Base-by-base conservation (phyloP, 2,888 invertebrate genomes). In the Horisme vitalbata region DNA sequence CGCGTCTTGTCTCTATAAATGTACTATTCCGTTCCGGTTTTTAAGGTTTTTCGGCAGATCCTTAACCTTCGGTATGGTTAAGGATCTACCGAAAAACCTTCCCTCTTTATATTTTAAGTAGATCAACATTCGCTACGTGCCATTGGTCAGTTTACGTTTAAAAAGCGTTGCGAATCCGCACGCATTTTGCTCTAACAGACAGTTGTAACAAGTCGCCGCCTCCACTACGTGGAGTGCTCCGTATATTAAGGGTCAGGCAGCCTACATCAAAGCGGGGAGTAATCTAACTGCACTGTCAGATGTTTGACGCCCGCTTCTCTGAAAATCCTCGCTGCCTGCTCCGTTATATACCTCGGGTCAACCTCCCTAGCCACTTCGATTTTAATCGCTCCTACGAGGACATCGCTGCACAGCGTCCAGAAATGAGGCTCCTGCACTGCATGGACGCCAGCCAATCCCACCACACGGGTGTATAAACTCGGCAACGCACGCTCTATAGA, bases 381-480 rank as follows among this genome's bases (percentile, higher is more conserved):
- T 86, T 99, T 99, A 39, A 99, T 86, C 58, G 96, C 96, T 57
- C 99, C 99, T 1, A 98, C 95, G 76, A 95, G 97, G 46, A 96
- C 93, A 63, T 98, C 97, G 74, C 97, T 97, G 79, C 98, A 98
- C 52, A 99, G 90, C 8, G 99, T 99, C 99, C 99, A 99, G 84
- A 99, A 99, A 77, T 99, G 99, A 2, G 98, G 98, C 67, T 99
- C 98, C 71, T 98, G 98, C 7, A 99, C 97, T 47, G 97, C 96
- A 75, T 97, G 96, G 10, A 99, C 98, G 3, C 98, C 99, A 6
- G 97, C 96, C 43, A 99, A 82, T 52, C 97, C 95, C 32, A 95
- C 95, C 61, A 97, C 95, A 67, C 96, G 95, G 68, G 97, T 95
- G 81, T 95, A 98, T 71, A 97, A 95, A 67, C 95, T 95, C 0